Percentiles rank a stretch among this genome's conserved stretches.
phyloP scores from a whole-genome alignment of 2,113 vertebrate genomes.

The Gila orcuttii region DNA sequence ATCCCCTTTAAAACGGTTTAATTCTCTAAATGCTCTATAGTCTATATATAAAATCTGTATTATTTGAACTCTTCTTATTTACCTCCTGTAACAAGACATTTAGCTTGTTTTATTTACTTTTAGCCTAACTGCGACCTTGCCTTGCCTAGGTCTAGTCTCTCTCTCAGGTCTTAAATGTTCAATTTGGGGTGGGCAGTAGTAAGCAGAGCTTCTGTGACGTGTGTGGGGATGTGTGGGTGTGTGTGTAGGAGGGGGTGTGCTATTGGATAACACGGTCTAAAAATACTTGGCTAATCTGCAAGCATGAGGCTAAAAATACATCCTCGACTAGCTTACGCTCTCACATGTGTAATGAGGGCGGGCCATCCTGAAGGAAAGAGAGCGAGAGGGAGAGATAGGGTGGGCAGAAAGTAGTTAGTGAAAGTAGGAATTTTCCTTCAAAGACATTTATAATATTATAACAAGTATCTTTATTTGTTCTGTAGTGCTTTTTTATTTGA shows the following conservation, averaged over 20 bases:
- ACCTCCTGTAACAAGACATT: background rate
- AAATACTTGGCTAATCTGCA: conserved; percentile 63
- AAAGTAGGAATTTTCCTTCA: background rate
- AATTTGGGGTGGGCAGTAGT: conserved; percentile 68
- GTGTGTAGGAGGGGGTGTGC: conserved; percentile 61
- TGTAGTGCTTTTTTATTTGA: background rate
- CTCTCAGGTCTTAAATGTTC: conserved; percentile 84
- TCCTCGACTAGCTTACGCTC: conserved; percentile 33
- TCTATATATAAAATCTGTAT: too few species aligned
- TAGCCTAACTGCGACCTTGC: background rate
- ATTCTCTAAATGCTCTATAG: background rate
- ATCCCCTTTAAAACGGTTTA: background rate
- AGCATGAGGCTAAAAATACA: conserved; percentile 57
- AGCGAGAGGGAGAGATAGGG: background rate
- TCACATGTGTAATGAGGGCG: conserved; percentile 24
- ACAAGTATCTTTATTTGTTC: background rate
- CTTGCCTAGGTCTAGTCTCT: background rate
- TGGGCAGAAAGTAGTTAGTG: background rate
- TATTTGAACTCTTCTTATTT: background rate
- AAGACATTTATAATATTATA: background rate
- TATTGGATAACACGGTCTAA: conserved; percentile 60
- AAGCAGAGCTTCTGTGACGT: conserved; percentile 93
- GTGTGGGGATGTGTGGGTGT: conserved; percentile 52
- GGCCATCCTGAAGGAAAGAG: conserved; percentile 20
- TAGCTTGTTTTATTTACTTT: background rate